A percentile compares a stretch with the other conserved stretches of the same genome.
phyloP scores from a whole-genome alignment of 30 jellyfish, hydroid and myxozoan genomes.

The Clytia hemisphaerica region DNA sequence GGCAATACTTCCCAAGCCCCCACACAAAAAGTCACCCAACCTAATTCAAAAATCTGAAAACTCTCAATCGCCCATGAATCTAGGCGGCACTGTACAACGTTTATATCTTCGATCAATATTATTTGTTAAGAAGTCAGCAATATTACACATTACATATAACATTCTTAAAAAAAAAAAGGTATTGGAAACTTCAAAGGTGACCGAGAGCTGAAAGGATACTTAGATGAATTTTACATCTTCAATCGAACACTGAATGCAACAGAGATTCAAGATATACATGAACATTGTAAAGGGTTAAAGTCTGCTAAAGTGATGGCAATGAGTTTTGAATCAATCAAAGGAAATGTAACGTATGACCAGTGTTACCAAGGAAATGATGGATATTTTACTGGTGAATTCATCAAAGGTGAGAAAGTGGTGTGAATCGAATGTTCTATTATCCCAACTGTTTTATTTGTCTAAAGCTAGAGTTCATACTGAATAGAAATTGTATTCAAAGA shows the following conservation, averaged over 20 bases:
- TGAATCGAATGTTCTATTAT: too few species aligned
- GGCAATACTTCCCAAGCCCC: too few species aligned
- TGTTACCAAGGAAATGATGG: conserved; percentile 87
- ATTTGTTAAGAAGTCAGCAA: not conserved
- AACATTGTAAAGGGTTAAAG: conserved; percentile 73
- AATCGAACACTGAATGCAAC: conserved; percentile 56
- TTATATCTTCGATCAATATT: not conserved
- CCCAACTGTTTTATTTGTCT: too few species aligned
- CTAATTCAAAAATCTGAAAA: too few species aligned
- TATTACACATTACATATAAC: not conserved
- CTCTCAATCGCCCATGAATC: too few species aligned
- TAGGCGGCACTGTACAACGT: not conserved
- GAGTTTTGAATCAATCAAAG: conserved; percentile 38
- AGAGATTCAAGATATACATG: conserved; percentile 53
- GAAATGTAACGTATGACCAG: conserved; percentile 50
- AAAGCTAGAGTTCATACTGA: too few species aligned
- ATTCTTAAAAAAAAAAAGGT: conserved; percentile 17
- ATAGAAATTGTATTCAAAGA: too few species aligned
- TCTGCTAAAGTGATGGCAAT: conserved; percentile 66
- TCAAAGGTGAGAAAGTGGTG: conserved; percentile 40
- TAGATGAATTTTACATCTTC: conserved; percentile 78
- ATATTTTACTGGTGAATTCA: conserved; percentile 45
- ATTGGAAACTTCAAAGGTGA: conserved; percentile 72
- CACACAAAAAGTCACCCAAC: too few species aligned
- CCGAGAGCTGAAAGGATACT: conserved; percentile 70